Evolutionary conservation across 2,797 vertebrate genomes (phyloP), one percentile per base, ranked within the genome.

Genomic region (Sorex maritimensis): DNA sequence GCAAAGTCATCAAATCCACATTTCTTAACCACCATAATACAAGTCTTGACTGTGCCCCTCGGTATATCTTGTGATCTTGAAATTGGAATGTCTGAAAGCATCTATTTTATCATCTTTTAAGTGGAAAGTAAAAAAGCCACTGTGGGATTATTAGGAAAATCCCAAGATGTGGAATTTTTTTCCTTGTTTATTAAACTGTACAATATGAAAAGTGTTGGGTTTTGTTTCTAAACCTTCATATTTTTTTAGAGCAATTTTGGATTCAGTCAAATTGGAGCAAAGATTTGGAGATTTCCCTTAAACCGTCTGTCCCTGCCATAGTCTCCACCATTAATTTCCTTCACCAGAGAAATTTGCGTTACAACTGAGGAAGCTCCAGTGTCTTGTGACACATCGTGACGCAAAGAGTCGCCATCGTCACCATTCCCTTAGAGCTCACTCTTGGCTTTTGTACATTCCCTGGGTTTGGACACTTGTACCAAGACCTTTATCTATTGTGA

Each of bases 21-120:
- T 55, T 81, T 44, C 30, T 74, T 44, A 61, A 58, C 38, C 38
- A 55, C 13, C n/a, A 6, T 44, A 82, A 41, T 68, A 7, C 34
- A 88, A 24, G 75, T 75, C 21, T 67, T 80, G 15, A 5, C 28
- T 58, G 58, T 69, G 19, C 69, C n/a, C 15, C 2, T 41, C 46
- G 72, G 52, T 28, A 72, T 14, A 52, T 10, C 63, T 75, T 13
- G 7, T 38, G 26, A 77, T 83, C 63, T 87, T 92, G 14, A 73
- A 13, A 17, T 24, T n/a, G 77, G 61, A 78, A 55, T 24, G 46
- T 73, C 38, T 17, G 65, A 58, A 67, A 52, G 52, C 26, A 46
- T 71, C 44, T 52, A 19, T 77, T 85, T 63, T 81, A 19, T 78
- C 55, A 85, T 90, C 49, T 79, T 93, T 73, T 4, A 85, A 86